A percentile compares a stretch with the other conserved stretches of the same genome.
These are phyloP conservation scores for Lepus timidus DNA, from an alignment of 2,113 vertebrate genomes.

Conservation along the genomic window DNA sequence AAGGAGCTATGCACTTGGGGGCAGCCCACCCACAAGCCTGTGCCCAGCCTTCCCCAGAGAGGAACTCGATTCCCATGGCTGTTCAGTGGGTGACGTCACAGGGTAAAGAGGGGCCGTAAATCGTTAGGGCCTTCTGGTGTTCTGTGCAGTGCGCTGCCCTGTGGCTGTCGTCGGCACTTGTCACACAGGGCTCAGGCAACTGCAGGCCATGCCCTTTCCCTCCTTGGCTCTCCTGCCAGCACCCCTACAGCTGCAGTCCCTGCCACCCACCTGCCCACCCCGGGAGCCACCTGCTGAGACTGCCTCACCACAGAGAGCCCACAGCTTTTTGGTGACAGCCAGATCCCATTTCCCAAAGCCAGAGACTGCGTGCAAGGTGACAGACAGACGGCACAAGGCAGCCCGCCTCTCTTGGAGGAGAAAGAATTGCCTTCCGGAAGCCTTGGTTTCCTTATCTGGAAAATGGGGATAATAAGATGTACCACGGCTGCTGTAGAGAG, in stretches of 20 bases:
- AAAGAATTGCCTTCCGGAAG: neutral
- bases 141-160: constrained; percentile 79
- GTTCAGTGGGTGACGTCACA: constrained; percentile 87
- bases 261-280: neutral
- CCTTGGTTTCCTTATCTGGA: neutral
- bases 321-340: neutral
- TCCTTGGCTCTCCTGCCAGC: constrained; percentile 22
- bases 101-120: constrained; percentile 82
- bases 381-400: neutral
- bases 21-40: neutral
- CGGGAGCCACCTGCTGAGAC: neutral
- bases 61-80: constrained; percentile 78
- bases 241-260: neutral
- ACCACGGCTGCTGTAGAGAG: neutral
- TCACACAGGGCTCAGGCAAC: constrained; percentile 81
- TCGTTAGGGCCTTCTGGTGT: constrained; percentile 85
- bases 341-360: neutral
- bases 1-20: neutral
- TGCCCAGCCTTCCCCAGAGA: neutral
- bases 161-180: constrained; percentile 80
- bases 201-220: constrained; percentile 63
- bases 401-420: neutral
- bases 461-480: neutral
- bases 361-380: neutral
- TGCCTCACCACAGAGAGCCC: neutral